Evolutionary conservation across 2,113 vertebrate genomes (phyloP), one percentile per base, ranked within the genome.

Genomic region (Nymphicus hollandicus): DNA sequence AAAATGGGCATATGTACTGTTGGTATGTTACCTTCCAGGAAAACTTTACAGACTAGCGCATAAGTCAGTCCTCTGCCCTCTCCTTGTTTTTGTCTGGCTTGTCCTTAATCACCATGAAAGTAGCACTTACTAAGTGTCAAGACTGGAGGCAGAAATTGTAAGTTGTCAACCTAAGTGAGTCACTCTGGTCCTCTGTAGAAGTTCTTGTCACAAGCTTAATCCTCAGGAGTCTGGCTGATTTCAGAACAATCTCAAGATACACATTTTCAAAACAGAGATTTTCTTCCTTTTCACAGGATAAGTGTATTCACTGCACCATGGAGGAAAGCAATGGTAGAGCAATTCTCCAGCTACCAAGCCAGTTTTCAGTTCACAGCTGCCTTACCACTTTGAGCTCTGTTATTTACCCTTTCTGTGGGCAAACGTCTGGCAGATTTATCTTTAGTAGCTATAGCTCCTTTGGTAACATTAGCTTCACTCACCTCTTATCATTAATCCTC

Each of bases 281-380:
- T 52, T 49, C 33, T 29, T 64, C 27, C 16, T 65, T 61, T 76
- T 50, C 44, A 33, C 18, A 52, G 12, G 6, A 41, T 8, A 22
- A 17, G 11, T 0, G 1, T 27, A 13, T 4, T 68, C 23, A 41
- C 13, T 15, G 8, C 50, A 46, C 39, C 18, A 22, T 0, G 1
- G 58, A 66, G 11, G 9, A 77, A 22, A 81, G 44, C 27, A 66
- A 41, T 7, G 49, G 9, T 8, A 73, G 22, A 70, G 49, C 37
- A 56, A 12, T 23, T 73, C 37, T 60, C 65, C 66, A 56, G 43
- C 17, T 64, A 16, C 29, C 39, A 39, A 47, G 43, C 14, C 37
- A 53, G 17, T 14, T 73, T 15, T 76, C 37, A 27, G 24, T 24
- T n/a, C 31, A 28, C 70, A 35, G 1, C 6, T 69, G 19, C 33